Evolutionary conservation across 92 coral and sea anemone genomes (phyloP).

Genomic region (Siderastrea radians): DNA sequence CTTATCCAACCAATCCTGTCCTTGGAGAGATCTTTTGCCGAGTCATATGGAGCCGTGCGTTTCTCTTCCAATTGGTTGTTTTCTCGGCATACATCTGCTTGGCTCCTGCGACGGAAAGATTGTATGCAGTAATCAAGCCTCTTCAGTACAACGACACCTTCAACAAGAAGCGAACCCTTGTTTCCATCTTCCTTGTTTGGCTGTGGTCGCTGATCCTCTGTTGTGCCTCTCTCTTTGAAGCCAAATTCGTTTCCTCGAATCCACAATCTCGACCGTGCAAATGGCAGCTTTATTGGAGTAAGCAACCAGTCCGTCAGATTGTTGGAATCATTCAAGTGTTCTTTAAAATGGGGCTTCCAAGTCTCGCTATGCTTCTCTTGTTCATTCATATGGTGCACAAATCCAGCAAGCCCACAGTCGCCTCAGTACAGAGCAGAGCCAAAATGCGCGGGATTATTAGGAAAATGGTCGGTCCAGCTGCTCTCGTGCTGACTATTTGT

Average conservation of each 20-base stretch:
- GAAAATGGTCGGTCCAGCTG: not conserved
- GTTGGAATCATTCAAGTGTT: conserved; percentile 19
- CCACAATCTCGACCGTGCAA: conserved; percentile 4
- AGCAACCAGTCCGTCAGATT: not conserved
- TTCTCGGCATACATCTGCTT: conserved; percentile 9
- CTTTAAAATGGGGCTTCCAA: conserved; percentile 30
- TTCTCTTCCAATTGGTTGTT: too few relatives aligned
- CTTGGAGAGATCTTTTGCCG: too few relatives aligned
- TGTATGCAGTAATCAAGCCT: conserved; percentile 88
- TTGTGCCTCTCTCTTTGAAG: not conserved
- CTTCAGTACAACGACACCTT: conserved; percentile 67
- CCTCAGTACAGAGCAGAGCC: conserved; percentile 28
- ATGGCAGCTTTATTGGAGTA: not conserved
- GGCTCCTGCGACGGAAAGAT: conserved; percentile 88
- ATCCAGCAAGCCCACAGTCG: conserved; percentile 7
- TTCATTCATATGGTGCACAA: conserved; percentile 29
- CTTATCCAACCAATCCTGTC: too few relatives aligned
- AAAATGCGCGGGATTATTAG: not conserved
- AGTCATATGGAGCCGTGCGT: too few relatives aligned
- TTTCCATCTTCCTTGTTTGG: conserved; percentile 73
- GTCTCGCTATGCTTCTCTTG: conserved; percentile 2
- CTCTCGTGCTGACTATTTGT: not conserved
- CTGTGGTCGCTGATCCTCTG: conserved; percentile 33
- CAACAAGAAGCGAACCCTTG: conserved; percentile 60
- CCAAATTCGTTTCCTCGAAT: conserved; percentile 2